Conservation (phyloP, 2,888 invertebrate genomes). For the Azorinus chamasolen region DNA sequence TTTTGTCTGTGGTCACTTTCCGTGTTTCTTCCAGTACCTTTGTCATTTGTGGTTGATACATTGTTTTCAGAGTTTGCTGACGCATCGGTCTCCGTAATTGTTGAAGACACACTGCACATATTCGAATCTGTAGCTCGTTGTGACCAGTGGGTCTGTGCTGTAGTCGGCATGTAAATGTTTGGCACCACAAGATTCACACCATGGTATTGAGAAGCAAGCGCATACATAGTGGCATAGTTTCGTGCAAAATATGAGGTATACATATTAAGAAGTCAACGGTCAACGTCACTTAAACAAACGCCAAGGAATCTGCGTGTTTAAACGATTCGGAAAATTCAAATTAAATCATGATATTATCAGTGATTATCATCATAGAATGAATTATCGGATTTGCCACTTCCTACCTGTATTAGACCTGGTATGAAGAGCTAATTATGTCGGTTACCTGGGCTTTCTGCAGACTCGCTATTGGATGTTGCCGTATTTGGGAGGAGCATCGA, state of each 20-base stretch:
- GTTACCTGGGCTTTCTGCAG: too few species aligned
- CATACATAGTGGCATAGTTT: conserved; percentile 52
- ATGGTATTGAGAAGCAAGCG: conserved; percentile 40
- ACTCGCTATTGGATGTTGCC: too few species aligned
- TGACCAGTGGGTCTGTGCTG: neutral
- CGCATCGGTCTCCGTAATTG: neutral
- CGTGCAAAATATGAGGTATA: conserved; percentile 50
- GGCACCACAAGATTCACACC: conserved; percentile 15
- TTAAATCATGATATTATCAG: too few species aligned
- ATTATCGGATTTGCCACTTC: too few species aligned
- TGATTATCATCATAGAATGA: too few species aligned
- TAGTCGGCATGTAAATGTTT: conserved; percentile 15
- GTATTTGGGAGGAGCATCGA: too few species aligned
- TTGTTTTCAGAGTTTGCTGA: neutral
- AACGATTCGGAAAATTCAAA: too few species aligned
- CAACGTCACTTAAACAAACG: conserved; percentile 10
- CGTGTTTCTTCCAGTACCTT: too few species aligned
- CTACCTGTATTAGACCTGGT: too few species aligned
- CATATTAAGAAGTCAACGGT: conserved; percentile 11
- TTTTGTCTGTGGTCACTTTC: neutral
- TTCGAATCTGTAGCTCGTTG: neutral
- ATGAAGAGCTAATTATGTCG: too few species aligned
- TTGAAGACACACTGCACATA: neutral
- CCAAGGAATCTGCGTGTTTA: neutral
- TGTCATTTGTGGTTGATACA: too few species aligned